A percentile compares a stretch with the other conserved stretches of the same genome.
Evolutionary conservation across 2,797 vertebrate genomes (phyloP).

Genomic region (Schizothorax lantsangensis): DNA sequence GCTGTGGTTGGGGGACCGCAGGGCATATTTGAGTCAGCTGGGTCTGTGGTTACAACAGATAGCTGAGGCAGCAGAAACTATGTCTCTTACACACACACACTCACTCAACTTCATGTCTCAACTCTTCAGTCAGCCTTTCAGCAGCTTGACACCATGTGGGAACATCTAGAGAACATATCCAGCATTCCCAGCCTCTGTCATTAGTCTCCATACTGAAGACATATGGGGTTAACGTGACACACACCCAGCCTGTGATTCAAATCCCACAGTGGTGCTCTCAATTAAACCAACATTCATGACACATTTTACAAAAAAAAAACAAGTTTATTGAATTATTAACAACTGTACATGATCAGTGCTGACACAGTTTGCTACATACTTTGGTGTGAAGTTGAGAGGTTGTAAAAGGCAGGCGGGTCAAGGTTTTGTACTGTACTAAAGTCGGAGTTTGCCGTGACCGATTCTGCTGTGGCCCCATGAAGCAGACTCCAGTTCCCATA

Average conservation of each 20-base stretch:
- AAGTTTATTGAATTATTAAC: slow-evolving; percentile 85
- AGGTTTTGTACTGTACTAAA: slow-evolving; percentile 4
- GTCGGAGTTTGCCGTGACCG: not conserved
- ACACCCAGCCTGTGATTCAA: slow-evolving; percentile 3
- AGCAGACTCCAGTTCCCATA: not conserved
- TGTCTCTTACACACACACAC: slow-evolving; percentile 54
- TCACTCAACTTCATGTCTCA: slow-evolving; percentile 62
- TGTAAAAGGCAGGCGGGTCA: slow-evolving; percentile 62
- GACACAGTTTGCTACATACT: slow-evolving; percentile 86
- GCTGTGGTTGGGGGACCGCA: slow-evolving; percentile 37
- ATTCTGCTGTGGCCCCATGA: slow-evolving; percentile 6
- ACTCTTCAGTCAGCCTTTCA: slow-evolving; percentile 72
- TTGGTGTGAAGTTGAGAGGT: slow-evolving; percentile 80
- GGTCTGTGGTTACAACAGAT: slow-evolving; percentile 56
- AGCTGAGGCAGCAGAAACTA: slow-evolving; percentile 52
- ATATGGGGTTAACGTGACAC: not conserved
- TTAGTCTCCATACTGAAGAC: slow-evolving; percentile 11
- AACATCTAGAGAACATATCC: slow-evolving; percentile 59
- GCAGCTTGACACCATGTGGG: slow-evolving; percentile 62
- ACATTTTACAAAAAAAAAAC: slow-evolving; percentile 73
- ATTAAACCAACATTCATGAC: slow-evolving; percentile 41
- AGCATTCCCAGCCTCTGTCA: slow-evolving; percentile 66
- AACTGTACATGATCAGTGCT: slow-evolving; percentile 86
- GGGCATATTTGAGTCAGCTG: slow-evolving; percentile 61
- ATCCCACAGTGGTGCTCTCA: not conserved